Percentiles rank a stretch among this genome's conserved stretches.
phyloP scores from a whole-genome alignment of 2,888 invertebrate genomes.

The Congeria kusceri region DNA sequence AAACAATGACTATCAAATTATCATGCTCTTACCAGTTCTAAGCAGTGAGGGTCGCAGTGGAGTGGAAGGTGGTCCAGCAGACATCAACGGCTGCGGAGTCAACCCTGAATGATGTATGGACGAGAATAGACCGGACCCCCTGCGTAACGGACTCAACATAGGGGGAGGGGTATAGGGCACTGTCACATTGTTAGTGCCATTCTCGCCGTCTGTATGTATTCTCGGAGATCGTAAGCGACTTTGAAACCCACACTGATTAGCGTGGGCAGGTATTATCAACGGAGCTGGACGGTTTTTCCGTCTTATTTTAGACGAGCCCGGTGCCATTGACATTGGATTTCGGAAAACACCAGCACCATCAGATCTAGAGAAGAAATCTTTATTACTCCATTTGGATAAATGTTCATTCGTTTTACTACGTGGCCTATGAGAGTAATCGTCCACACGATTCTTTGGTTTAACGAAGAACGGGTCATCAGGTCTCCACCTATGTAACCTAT shows the following conservation, averaged over 20 bases:
- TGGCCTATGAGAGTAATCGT: constrained; percentile 72
- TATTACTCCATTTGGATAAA: constrained; percentile 68
- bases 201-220: constrained; percentile 76
- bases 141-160: constrained; percentile 95
- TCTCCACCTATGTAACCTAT: constrained; percentile 73
- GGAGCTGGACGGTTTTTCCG: constrained; percentile 85
- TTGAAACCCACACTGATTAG: constrained; percentile 86
- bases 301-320: constrained; percentile 80
- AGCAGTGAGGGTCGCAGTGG: constrained; percentile 67
- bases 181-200: constrained; percentile 82
- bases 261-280: constrained; percentile 85
- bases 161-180: constrained; percentile 96
- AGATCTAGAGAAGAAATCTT: constrained; percentile 73
- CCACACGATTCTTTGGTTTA: constrained; percentile 76
- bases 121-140: constrained; percentile 94
- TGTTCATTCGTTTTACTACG: constrained; percentile 70
- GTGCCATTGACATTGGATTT: constrained; percentile 90
- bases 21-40: constrained; percentile 68
- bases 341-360: constrained; percentile 92
- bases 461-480: constrained; percentile 77
- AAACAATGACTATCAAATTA: too few relatives aligned
- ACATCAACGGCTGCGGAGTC: constrained; percentile 79
- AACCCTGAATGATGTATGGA: constrained; percentile 77
- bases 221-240: constrained; percentile 87
- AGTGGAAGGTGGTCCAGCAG: constrained; percentile 74